These are phyloP conservation scores for Megalops cyprinoides DNA, from an alignment of 2,797 vertebrate genomes.

Conservation along the genomic window DNA sequence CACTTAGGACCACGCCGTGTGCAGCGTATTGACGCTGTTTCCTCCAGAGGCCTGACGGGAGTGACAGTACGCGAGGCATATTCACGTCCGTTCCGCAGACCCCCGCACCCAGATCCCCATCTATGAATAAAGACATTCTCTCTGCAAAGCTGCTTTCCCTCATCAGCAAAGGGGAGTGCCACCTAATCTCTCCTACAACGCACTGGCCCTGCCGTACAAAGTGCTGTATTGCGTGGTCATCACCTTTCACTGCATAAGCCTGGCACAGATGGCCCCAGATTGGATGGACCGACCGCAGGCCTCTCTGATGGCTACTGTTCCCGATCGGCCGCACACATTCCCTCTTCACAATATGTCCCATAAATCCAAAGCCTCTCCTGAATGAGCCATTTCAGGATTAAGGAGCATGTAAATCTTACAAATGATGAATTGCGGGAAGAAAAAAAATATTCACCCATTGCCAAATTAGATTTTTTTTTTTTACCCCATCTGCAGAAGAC, in stretches of 20 bases:
- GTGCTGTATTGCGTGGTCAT: not conserved
- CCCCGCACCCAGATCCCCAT: not conserved
- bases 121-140: not conserved
- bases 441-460: slow-evolving; percentile 35
- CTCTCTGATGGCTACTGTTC: not conserved
- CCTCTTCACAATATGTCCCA: not conserved
- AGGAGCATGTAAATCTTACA: slow-evolving; percentile 42
- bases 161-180: not conserved
- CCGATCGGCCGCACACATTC: not conserved
- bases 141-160: not conserved
- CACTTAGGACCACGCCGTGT: not conserved
- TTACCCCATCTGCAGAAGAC: slow-evolving; percentile 4
- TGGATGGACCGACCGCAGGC: not conserved
- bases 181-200: slow-evolving; percentile 6
- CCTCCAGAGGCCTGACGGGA: not conserved
- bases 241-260: not conserved
- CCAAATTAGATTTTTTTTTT: slow-evolving; percentile 41
- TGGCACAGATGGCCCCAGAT: not conserved
- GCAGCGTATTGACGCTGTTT: not conserved
- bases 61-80: not conserved
- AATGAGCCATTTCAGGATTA: slow-evolving; percentile 34
- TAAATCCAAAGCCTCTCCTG: slow-evolving; percentile 9
- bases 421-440: slow-evolving; percentile 21
- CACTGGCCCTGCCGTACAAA: not conserved
- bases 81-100: not conserved